Base-by-base conservation (phyloP, 2,113 vertebrate genomes). In the Zosterops japonicus region DNA sequence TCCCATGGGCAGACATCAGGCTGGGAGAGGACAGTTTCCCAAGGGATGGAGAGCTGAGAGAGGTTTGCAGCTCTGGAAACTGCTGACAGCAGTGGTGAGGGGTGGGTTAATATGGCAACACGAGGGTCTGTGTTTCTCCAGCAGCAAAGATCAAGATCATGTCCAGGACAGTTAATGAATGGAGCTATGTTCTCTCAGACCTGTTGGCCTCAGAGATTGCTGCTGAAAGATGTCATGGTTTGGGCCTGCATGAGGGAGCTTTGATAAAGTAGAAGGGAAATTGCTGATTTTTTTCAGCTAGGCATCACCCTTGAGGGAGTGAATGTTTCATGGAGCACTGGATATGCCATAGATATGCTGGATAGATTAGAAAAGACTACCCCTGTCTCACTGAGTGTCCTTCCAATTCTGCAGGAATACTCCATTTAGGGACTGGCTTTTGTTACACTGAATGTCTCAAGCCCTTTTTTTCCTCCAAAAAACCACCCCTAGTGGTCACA, bases 201-300 rank as follows among this genome's bases (percentile, higher is more conserved):
- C 41, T 63, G 8, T 35, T 0, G 0, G 47, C 18, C 23, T 29
- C 23, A 41, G 25, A 36, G 35, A 18, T 6, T 1, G 3, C 31
- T 71, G 25, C 35, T 76, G 55, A 42, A 76, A 71, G 33, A 52
- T 68, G 35, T 14, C 33, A 5, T 33, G 44, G 35, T 59, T 74
- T 90, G 64, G 42, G 56, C 36, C 47, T 88, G 59, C 50, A 59
- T n/a, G 49, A 20, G 35, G 11, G 16, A 42, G 35, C 24, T 10
- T 44, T 87, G 57, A 19, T 72, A 33, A 31, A 80, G 4, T 20
- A 65, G 69, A 65, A 67, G n/a, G 25, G 64, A 64, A 87, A 65
- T 68, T 87, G 33, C 47, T 82, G 2, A 46, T 14, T 24, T 78
- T 76, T 92, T 83, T 72, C 44, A 57, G 36, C 36, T 53, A 24